Percentiles rank a stretch among this genome's conserved stretches.
Evolutionary conservation across 1,140 invertebrate species (phyloP).

Genomic region (Vanessa atalanta): DNA sequence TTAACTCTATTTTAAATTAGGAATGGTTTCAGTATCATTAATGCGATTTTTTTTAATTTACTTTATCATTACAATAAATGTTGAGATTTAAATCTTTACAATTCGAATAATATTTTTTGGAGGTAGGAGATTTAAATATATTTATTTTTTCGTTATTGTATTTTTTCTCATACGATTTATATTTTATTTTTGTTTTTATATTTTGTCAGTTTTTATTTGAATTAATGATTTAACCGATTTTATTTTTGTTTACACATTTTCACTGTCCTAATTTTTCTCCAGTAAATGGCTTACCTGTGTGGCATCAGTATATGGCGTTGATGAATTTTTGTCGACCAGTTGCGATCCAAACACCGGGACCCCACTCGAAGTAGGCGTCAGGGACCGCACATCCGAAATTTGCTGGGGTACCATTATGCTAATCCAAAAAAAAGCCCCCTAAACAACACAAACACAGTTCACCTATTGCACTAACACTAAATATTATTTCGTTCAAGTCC

Average conservation of each 20-base stretch:
- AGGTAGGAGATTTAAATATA: too few relatives aligned
- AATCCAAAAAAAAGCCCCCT: slow-evolving; percentile 64
- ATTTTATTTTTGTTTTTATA: background rate
- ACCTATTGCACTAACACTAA: slow-evolving; percentile 74
- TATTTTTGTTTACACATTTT: slow-evolving; percentile 8
- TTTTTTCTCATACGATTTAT: background rate
- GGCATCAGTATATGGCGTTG: slow-evolving; percentile 97
- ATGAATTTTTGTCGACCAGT: slow-evolving; percentile 92
- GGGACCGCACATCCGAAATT: slow-evolving; percentile 76
- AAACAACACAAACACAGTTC: slow-evolving; percentile 72
- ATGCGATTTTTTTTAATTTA: background rate
- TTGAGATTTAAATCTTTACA: too few relatives aligned
- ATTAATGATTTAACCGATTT: background rate
- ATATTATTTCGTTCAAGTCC: slow-evolving; percentile 36
- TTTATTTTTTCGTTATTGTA: too few relatives aligned
- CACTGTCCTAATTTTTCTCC: background rate
- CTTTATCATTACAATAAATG: background rate
- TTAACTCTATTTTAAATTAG: slow-evolving; percentile 10
- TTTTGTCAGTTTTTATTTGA: background rate
- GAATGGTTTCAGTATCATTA: background rate
- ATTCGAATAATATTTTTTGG: too few relatives aligned
- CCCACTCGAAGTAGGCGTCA: slow-evolving; percentile 74
- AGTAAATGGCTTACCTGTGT: slow-evolving; percentile 88
- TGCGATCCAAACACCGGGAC: slow-evolving; percentile 89
- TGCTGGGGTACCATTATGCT: slow-evolving; percentile 81